Conservation (phyloP, 2,888 invertebrate species). For the Xanthorhoe spadicearia region DNA sequence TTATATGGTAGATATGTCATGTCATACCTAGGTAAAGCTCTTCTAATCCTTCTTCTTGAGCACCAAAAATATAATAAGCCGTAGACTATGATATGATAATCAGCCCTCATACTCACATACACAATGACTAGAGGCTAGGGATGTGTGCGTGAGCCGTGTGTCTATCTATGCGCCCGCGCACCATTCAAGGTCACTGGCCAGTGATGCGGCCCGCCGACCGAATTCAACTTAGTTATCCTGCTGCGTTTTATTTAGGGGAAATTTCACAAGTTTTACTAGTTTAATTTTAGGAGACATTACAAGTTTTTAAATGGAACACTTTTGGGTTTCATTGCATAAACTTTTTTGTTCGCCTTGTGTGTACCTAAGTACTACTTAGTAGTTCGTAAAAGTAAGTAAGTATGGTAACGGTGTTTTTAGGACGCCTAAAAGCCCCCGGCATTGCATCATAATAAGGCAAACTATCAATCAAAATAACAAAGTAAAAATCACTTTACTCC, state of each 20-base stretch:
- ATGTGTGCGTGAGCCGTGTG: conserved; percentile 52
- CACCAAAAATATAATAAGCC: conserved; percentile 37
- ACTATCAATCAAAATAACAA: too few relatives aligned
- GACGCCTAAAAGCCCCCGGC: too few relatives aligned
- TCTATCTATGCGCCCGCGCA: conserved; percentile 72
- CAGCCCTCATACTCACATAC: conserved; percentile 50
- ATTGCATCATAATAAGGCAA: too few relatives aligned
- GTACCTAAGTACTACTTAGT: too few relatives aligned
- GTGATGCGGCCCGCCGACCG: conserved; percentile 66
- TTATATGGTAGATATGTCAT: too few relatives aligned
- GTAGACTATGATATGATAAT: conserved; percentile 44
- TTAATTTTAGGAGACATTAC: background rate
- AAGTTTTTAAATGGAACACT: too few relatives aligned
- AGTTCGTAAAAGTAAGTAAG: too few relatives aligned
- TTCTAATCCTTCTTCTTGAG: conserved; percentile 9
- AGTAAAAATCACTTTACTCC: background rate
- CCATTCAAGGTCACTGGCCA: conserved; percentile 79
- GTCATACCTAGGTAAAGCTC: background rate
- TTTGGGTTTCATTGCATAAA: too few relatives aligned
- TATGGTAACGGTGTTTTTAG: too few relatives aligned
- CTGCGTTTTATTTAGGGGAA: conserved; percentile 44
- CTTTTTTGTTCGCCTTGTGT: too few relatives aligned
- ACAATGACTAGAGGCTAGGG: conserved; percentile 43
- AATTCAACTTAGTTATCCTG: conserved; percentile 66
- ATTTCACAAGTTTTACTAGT: conserved; percentile 6